Conservation (phyloP, 2,888 invertebrate species). For the Volucella bombylans region DNA sequence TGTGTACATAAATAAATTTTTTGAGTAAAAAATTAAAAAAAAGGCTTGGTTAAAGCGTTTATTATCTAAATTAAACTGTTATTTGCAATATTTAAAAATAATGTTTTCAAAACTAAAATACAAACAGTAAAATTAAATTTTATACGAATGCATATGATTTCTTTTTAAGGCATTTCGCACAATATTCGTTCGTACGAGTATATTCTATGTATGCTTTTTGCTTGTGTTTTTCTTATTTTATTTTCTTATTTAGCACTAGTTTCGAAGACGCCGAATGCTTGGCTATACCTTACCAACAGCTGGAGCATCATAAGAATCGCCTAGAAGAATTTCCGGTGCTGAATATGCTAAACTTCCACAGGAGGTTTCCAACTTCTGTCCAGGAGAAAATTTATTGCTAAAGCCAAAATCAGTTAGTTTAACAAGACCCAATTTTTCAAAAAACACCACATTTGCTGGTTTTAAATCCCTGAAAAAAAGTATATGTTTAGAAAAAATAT, state of each 20-base stretch:
- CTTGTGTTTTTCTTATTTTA: too few relatives aligned
- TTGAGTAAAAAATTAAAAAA: too few relatives aligned
- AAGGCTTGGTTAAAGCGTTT: too few relatives aligned
- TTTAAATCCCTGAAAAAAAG: conserved; percentile 91
- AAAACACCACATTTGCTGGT: conserved; percentile 99
- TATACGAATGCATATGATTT: too few relatives aligned
- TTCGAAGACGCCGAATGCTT: neutral
- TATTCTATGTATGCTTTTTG: too few relatives aligned
- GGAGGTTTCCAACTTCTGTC: conserved; percentile 97
- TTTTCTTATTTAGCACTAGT: neutral
- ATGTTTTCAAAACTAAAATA: too few relatives aligned
- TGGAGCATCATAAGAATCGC: conserved; percentile 99
- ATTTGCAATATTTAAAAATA: too few relatives aligned
- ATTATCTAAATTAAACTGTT: too few relatives aligned
- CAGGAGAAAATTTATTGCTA: conserved; percentile 97
- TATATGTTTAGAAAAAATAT: neutral
- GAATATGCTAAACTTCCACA: conserved; percentile 99
- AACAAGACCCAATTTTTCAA: conserved; percentile 97
- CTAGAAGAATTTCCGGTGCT: conserved; percentile 98
- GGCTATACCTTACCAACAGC: conserved; percentile 90
- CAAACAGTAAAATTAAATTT: too few relatives aligned
- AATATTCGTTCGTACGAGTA: too few relatives aligned
- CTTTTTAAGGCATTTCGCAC: too few relatives aligned
- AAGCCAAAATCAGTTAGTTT: conserved; percentile 99
- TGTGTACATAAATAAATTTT: too few relatives aligned